phyloP scores from a whole-genome alignment of 2,888 invertebrate genomes.

The Drosophila macrospina region DNA sequence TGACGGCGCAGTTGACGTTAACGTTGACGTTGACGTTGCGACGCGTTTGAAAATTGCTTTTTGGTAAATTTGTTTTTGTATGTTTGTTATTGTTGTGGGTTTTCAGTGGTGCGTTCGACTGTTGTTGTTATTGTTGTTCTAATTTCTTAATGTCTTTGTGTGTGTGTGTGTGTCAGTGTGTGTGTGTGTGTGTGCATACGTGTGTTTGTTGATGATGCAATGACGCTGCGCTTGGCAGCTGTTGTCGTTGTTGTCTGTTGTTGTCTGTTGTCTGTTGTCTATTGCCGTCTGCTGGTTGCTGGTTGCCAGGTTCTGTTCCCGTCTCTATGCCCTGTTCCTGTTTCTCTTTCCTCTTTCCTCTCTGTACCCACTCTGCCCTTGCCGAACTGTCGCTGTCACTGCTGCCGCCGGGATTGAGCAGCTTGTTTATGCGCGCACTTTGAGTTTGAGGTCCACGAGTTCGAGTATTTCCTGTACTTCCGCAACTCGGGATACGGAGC shows the following conservation, averaged over 20 bases:
- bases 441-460: constrained; percentile 44
- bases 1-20: constrained; percentile 9
- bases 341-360: background rate
- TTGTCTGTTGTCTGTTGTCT: too few species aligned
- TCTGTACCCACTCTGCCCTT: background rate
- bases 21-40: constrained; percentile 8
- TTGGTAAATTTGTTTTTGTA: constrained; percentile 70
- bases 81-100: constrained; percentile 78
- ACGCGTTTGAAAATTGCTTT: constrained; percentile 68
- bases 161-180: constrained; percentile 10
- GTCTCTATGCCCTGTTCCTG: constrained; percentile 3
- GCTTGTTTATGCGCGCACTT: constrained; percentile 47
- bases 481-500: constrained; percentile 40
- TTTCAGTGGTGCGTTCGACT: constrained; percentile 66
- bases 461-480: constrained; percentile 73
- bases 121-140: constrained; percentile 61
- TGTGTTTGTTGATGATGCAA: constrained; percentile 74
- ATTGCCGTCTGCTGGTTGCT: constrained; percentile 30
- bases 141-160: constrained; percentile 44
- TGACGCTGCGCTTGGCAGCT: constrained; percentile 85
- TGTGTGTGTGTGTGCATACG: constrained; percentile 35
- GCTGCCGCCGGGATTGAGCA: constrained; percentile 37
- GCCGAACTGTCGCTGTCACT: too few species aligned
- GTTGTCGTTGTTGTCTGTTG: constrained; percentile 68
- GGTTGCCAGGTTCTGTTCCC: constrained; percentile 27